phyloP scores from a whole-genome alignment of 2,113 vertebrate genomes.

The Mastomys coucha region DNA sequence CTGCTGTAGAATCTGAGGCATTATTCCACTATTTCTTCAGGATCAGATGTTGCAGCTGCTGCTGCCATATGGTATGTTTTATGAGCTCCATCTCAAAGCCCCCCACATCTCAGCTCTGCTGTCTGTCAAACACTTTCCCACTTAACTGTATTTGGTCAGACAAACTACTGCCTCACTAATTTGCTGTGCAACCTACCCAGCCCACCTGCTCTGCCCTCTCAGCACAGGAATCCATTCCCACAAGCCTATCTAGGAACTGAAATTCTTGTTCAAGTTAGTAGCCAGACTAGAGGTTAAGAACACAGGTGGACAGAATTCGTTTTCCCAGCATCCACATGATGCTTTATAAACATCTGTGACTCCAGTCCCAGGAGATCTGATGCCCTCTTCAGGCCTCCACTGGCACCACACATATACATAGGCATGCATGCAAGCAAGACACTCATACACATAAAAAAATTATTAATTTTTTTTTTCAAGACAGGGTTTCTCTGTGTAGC shows the following conservation, averaged over 20 bases:
- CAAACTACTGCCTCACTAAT: not conserved
- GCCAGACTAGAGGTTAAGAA: not conserved
- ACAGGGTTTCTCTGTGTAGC: too few relatives aligned
- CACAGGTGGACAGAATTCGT: not conserved
- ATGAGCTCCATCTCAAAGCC: not conserved
- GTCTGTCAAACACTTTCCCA: not conserved
- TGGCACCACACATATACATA: not conserved
- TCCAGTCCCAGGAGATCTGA: not conserved
- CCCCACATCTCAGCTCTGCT: not conserved
- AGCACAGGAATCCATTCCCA: not conserved
- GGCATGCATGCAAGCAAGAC: not conserved
- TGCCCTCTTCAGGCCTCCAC: not conserved
- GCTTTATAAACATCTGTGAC: not conserved
- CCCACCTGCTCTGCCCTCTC: not conserved
- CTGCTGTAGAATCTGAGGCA: not conserved
- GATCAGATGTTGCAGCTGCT: not conserved
- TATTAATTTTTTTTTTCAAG: not conserved
- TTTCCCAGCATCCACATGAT: not conserved
- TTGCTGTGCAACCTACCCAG: not conserved
- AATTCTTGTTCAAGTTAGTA: not conserved
- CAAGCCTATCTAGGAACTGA: not conserved
- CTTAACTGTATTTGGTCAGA: not conserved
- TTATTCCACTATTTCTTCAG: not conserved
- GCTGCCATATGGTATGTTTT: fast-evolving
- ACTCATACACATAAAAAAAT: not conserved